phyloP scores from a whole-genome alignment of 2,888 invertebrate genomes.

The Microctonus brassicae region DNA sequence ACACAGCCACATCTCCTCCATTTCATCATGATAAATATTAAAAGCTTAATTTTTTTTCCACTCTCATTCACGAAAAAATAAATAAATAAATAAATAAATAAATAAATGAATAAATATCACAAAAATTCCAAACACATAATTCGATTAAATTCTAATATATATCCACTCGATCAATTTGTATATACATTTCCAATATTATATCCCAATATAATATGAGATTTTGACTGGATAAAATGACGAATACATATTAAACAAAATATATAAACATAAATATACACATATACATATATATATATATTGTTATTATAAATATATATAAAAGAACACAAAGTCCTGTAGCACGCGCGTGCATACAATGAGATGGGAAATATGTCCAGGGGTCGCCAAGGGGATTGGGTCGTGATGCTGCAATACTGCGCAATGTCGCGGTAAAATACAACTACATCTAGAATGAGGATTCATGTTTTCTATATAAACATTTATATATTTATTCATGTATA shows the following conservation, averaged over 20 bases:
- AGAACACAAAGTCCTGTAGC: slow-evolving; percentile 24
- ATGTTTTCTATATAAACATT: background rate
- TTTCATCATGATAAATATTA: slow-evolving; percentile 39
- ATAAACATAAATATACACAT: slow-evolving; percentile 22
- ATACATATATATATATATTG: too few species aligned
- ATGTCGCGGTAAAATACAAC: slow-evolving; percentile 41
- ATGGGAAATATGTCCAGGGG: slow-evolving; percentile 27
- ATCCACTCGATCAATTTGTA: background rate
- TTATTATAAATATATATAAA: slow-evolving; percentile 25
- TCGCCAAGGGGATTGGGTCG: slow-evolving; percentile 50
- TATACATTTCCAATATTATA: background rate
- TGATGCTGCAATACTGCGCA: slow-evolving; percentile 61
- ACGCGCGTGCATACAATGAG: slow-evolving; percentile 52
- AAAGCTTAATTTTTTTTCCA: slow-evolving; percentile 24
- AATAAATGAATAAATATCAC: too few species aligned
- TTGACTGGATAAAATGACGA: slow-evolving; percentile 20
- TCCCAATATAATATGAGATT: slow-evolving; percentile 30
- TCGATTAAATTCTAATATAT: background rate
- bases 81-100: background rate
- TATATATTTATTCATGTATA: background rate
- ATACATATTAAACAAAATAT: too few species aligned
- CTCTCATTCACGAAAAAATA: background rate
- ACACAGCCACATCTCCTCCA: slow-evolving; percentile 35
- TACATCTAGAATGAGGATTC: slow-evolving; percentile 22
- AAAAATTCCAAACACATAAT: too few species aligned